A percentile compares a stretch with the other conserved stretches of the same genome.
Evolutionary conservation across 2,797 vertebrate species (phyloP).

Genomic region (Betta splendens): DNA sequence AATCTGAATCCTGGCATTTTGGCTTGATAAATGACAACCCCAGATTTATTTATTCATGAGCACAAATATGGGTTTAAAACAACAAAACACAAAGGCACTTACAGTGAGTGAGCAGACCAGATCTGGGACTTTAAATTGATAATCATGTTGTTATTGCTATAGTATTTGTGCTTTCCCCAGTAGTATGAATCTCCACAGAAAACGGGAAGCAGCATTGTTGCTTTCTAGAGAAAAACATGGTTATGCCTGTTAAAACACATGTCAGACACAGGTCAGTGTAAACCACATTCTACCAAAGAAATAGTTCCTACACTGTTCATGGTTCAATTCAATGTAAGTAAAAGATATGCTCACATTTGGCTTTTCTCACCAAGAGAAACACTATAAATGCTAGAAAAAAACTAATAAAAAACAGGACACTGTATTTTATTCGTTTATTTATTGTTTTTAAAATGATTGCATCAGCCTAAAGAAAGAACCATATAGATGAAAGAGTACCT

Average conservation of each 20-base stretch:
- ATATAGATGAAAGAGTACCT: constrained; percentile 79
- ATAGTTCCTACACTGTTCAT: background rate
- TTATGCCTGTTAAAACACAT: background rate
- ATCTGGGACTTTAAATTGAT: too few species aligned
- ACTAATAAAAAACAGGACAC: background rate
- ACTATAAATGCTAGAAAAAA: background rate
- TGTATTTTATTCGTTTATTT: constrained; percentile 69
- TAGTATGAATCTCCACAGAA: too few species aligned
- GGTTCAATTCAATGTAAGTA: background rate
- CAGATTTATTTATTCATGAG: too few species aligned
- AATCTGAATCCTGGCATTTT: background rate
- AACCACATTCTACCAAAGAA: background rate
- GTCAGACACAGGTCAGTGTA: background rate
- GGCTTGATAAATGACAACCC: too few species aligned
- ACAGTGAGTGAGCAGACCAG: too few species aligned
- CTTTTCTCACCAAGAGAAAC: too few species aligned
- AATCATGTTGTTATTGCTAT: too few species aligned
- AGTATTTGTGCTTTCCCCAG: too few species aligned
- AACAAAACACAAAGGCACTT: too few species aligned
- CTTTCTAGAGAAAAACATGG: background rate
- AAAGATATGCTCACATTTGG: background rate
- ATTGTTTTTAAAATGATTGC: constrained; percentile 82
- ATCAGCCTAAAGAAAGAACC: constrained; percentile 80
- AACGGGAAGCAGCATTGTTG: background rate
- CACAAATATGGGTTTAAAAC: too few species aligned